These are phyloP conservation scores for Gisinianus flammeolus DNA, from an alignment of 2,888 invertebrate genomes.

Conservation along the genomic window DNA sequence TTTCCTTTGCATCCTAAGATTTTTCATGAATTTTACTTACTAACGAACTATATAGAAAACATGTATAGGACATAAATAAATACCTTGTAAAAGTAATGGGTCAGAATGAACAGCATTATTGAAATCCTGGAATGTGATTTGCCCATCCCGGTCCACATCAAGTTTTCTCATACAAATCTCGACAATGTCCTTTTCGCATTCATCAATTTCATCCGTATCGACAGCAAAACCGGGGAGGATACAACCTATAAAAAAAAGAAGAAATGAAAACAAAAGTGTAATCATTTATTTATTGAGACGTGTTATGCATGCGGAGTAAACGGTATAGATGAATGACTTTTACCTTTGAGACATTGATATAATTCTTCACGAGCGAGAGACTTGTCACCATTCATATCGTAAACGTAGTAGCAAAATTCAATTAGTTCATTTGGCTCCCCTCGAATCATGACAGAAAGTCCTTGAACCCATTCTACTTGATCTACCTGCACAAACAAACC, in stretches of 20 bases:
- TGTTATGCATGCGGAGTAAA: too few relatives aligned
- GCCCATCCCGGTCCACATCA: conserved; percentile 42
- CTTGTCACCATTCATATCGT: conserved; percentile 53
- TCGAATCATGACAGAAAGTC: conserved; percentile 52
- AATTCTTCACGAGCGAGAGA: conserved; percentile 55
- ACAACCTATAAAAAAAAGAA: conserved; percentile 45
- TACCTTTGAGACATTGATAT: conserved; percentile 49
- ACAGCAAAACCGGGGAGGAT: conserved; percentile 52
- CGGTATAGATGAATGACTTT: too few relatives aligned
- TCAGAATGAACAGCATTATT: conserved; percentile 40
- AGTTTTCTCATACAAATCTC: conserved; percentile 51
- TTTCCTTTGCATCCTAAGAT: too few relatives aligned
- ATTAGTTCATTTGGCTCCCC: conserved; percentile 50
- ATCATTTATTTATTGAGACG: background rate
- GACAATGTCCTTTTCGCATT: conserved; percentile 55
- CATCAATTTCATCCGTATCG: conserved; percentile 54
- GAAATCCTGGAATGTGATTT: conserved; percentile 52
- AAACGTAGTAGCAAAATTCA: conserved; percentile 44
- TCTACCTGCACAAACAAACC: conserved; percentile 35
- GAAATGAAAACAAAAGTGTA: background rate
- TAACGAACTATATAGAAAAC: conserved; percentile 40
- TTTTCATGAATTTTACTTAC: background rate
- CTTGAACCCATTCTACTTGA: conserved; percentile 49
- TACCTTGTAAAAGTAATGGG: conserved; percentile 20
- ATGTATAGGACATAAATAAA: conserved; percentile 15